phyloP scores from a whole-genome alignment of 1,140 invertebrate genomes.

The Nylanderia fulva region DNA sequence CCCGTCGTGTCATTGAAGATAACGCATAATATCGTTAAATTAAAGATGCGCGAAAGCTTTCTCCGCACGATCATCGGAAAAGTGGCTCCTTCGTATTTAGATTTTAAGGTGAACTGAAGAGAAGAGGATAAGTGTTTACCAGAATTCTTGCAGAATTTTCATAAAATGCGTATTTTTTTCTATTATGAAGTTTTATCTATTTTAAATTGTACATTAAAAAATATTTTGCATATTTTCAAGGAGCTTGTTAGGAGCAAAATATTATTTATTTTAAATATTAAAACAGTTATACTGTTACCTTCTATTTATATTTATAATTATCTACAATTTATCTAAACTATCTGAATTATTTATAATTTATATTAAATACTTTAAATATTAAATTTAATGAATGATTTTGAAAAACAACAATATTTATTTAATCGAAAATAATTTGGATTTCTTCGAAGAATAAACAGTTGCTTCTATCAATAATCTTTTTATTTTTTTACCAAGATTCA shows the following conservation, averaged over 20 bases:
- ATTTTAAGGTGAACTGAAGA: neutral
- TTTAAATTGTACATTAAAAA: too few relatives aligned
- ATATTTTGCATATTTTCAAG: too few relatives aligned
- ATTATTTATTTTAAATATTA: neutral
- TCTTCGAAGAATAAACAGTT: neutral
- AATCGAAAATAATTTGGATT: conserved; percentile 18
- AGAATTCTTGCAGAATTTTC: neutral
- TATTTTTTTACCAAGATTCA: conserved; percentile 44
- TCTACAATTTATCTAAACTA: neutral
- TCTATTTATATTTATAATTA: neutral
- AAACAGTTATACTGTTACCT: neutral
- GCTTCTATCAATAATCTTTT: conserved; percentile 26
- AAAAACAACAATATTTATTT: neutral
- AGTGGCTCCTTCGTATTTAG: neutral
- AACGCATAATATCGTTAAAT: neutral
- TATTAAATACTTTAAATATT: too few relatives aligned
- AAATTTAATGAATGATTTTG: neutral
- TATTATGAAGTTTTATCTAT: too few relatives aligned
- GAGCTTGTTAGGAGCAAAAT: too few relatives aligned
- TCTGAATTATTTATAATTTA: too few relatives aligned
- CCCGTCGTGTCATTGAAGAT: neutral
- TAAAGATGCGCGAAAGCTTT: conserved; percentile 4
- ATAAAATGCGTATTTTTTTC: neutral
- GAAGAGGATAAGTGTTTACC: neutral
- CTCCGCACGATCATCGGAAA: neutral